phyloP scores from a whole-genome alignment of 2,797 vertebrate genomes.

The Oophaga sylvatica region DNA sequence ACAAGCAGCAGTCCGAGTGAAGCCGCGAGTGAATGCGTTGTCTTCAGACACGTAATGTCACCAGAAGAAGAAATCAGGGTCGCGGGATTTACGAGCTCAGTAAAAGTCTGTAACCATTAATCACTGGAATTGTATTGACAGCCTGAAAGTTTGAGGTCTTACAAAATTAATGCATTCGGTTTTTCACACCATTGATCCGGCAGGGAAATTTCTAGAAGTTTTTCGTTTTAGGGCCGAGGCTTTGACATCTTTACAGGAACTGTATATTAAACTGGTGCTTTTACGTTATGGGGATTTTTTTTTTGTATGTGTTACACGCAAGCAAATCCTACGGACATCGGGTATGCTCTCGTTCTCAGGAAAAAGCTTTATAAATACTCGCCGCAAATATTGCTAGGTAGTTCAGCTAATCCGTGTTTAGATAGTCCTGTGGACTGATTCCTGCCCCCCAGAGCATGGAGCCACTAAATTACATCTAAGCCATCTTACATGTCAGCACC shows the following conservation, averaged over 20 bases:
- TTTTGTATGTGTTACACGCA: slow-evolving; percentile 23
- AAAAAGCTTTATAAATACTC: slow-evolving; percentile 57
- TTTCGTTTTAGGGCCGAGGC: slow-evolving; percentile 63
- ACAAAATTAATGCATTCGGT: slow-evolving; percentile 69
- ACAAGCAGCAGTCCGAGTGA: slow-evolving; percentile 36
- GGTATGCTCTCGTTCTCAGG: slow-evolving; percentile 48
- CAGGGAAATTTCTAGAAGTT: slow-evolving; percentile 64
- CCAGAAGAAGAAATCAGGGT: slow-evolving; percentile 68
- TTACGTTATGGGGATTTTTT: slow-evolving; percentile 7
- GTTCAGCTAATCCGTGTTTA: slow-evolving; percentile 59
- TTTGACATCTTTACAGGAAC: slow-evolving; percentile 69
- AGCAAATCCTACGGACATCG: slow-evolving; percentile 60
- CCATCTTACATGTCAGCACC: slow-evolving; percentile 79
- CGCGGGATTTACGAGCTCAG: slow-evolving; percentile 78
- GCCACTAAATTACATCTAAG: slow-evolving; percentile 75
- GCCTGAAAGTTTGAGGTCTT: slow-evolving; percentile 72
- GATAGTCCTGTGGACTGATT: slow-evolving; percentile 70
- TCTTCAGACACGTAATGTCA: slow-evolving; percentile 54
- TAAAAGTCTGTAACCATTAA: slow-evolving; percentile 77
- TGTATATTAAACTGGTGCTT: slow-evolving; percentile 60
- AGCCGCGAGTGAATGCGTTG: slow-evolving; percentile 51
- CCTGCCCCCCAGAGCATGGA: slow-evolving; percentile 71
- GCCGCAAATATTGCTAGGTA: slow-evolving; percentile 63
- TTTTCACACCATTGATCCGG: slow-evolving; percentile 68
- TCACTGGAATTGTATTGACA: slow-evolving; percentile 74